Evolutionary conservation across 2,797 vertebrate species (phyloP).

Genomic region (Clarias fuscus): DNA sequence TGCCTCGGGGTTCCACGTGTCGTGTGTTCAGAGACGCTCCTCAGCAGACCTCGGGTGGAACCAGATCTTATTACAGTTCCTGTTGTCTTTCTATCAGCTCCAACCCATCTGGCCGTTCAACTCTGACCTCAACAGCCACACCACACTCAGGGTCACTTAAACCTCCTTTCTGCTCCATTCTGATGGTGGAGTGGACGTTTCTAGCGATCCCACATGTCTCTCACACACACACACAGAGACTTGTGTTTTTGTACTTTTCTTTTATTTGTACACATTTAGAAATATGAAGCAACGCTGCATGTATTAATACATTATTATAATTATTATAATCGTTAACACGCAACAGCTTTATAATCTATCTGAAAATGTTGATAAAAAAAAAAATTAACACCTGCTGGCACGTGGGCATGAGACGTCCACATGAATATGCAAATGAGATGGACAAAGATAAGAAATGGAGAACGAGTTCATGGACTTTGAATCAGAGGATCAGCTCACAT

Average conservation of each 20-base stretch:
- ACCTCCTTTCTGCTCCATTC: no score
- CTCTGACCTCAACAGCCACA: no score
- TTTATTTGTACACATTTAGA: slow-evolving; percentile 56
- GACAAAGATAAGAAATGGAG: not conserved
- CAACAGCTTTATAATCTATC: slow-evolving; percentile 62
- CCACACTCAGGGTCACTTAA: no score
- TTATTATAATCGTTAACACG: slow-evolving; percentile 45
- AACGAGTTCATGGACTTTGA: not conserved
- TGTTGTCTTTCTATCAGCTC: no score
- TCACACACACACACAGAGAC: not conserved
- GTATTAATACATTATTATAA: slow-evolving; percentile 68
- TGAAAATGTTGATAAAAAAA: slow-evolving; percentile 49
- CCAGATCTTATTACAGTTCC: no score
- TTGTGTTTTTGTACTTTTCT: not conserved
- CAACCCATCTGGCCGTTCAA: no score
- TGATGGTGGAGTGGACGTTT: no score
- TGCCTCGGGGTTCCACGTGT: no score
- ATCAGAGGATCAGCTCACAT: no score
- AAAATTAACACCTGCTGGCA: slow-evolving; percentile 57
- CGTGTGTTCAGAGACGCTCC: no score
- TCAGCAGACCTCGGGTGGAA: no score
- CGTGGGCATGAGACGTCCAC: slow-evolving; percentile 47
- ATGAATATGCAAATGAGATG: slow-evolving; percentile 1
- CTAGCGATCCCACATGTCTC: no score
- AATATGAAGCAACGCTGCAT: slow-evolving; percentile 70